phyloP scores from a whole-genome alignment of 2,888 invertebrate species.

The Caenorhabditis sp. region DNA sequence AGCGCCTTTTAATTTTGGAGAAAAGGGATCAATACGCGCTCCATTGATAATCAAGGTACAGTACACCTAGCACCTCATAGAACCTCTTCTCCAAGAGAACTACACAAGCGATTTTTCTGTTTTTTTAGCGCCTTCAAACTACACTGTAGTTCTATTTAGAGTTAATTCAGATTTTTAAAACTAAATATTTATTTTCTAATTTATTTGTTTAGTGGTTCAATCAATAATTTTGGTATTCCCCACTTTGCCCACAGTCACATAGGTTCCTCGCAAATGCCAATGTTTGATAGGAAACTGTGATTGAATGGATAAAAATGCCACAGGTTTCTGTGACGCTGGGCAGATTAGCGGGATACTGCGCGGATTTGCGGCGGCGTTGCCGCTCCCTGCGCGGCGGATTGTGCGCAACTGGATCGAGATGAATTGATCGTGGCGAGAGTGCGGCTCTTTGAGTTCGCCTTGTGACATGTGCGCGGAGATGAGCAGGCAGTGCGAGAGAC shows the following conservation, averaged over 20 bases:
- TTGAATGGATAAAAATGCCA: slow-evolving; percentile 16
- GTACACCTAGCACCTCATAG: too few relatives aligned
- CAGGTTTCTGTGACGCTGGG: slow-evolving; percentile 9
- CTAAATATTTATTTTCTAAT: background rate
- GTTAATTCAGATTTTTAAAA: too few relatives aligned
- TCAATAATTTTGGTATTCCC: background rate
- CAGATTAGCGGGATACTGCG: slow-evolving; percentile 26
- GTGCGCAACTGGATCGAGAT: slow-evolving; percentile 13
- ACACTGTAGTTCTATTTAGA: too few relatives aligned
- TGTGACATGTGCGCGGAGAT: slow-evolving; percentile 19
- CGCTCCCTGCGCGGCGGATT: slow-evolving; percentile 10
- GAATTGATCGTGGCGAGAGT: slow-evolving; percentile 12
- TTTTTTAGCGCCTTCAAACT: too few relatives aligned
- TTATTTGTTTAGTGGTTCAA: background rate
- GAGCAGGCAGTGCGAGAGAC: slow-evolving; percentile 17
- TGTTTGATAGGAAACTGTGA: slow-evolving; percentile 35
- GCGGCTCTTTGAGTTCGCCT: slow-evolving; percentile 25
- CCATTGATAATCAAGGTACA: too few relatives aligned
- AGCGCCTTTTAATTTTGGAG: too few relatives aligned
- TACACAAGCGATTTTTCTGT: too few relatives aligned
- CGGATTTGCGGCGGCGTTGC: too few relatives aligned
- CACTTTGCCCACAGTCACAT: slow-evolving; percentile 12
- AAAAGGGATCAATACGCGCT: too few relatives aligned
- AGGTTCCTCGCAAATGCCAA: slow-evolving; percentile 32
- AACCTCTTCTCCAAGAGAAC: too few relatives aligned